Conservation (phyloP, 2,113 vertebrate species). For the Hypomesus transpacificus region DNA sequence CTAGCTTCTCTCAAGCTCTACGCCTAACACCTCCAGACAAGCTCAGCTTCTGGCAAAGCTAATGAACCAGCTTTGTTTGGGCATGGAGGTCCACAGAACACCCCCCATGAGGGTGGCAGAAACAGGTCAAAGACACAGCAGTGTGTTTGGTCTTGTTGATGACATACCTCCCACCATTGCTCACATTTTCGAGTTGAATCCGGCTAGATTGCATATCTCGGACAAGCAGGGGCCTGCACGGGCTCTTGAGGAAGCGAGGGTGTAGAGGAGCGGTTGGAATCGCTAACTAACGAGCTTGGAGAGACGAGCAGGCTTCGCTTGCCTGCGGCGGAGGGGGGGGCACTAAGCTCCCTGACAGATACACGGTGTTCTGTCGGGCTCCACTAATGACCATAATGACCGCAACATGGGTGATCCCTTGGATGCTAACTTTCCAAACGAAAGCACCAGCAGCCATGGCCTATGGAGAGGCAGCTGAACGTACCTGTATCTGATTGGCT, state of each 20-base stretch:
- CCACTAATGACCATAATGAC: too few relatives aligned
- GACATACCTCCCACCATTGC: constrained; percentile 71
- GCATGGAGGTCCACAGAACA: constrained; percentile 12
- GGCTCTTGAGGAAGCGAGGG: constrained; percentile 31
- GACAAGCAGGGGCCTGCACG: constrained; percentile 67
- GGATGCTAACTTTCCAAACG: too few relatives aligned
- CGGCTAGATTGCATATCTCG: constrained; percentile 71
- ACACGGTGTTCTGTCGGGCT: too few relatives aligned
- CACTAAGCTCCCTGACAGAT: too few relatives aligned
- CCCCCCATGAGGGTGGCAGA: constrained; percentile 42
- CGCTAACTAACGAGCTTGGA: constrained; percentile 36
- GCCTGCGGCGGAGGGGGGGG: constrained; percentile 25
- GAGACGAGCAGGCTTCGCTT: constrained; percentile 38
- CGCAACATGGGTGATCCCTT: too few relatives aligned
- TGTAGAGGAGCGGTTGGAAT: constrained; percentile 34
- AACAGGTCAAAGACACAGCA: constrained; percentile 58
- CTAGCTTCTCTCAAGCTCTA: too few relatives aligned
- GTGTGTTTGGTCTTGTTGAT: constrained; percentile 76
- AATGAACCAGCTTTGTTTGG: constrained; percentile 56
- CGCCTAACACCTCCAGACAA: background rate
- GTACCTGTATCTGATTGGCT: constrained; percentile 68
- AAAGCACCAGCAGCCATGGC: too few relatives aligned
- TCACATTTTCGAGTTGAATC: constrained; percentile 73
- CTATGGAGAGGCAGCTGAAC: background rate
- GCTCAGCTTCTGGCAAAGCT: constrained; percentile 20